A percentile compares a stretch with the other conserved stretches of the same genome.
phyloP scores from a whole-genome alignment of 2,113 vertebrate species.

The Sarotherodon lohbergeri region DNA sequence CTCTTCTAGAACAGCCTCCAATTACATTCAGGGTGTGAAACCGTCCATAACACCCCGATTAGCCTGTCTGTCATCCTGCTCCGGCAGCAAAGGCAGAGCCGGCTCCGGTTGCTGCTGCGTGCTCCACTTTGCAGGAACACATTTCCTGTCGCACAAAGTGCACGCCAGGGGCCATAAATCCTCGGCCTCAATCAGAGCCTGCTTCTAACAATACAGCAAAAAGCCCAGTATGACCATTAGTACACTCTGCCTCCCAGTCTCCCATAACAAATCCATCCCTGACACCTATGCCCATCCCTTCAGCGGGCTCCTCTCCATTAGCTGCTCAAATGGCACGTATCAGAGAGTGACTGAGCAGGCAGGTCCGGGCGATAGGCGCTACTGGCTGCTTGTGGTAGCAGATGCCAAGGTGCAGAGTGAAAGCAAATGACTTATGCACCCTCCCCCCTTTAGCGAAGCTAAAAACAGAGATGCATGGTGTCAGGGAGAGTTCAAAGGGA shows the following conservation, averaged over 20 bases:
- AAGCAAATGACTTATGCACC: slow-evolving; percentile 40
- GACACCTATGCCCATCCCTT: slow-evolving; percentile 29
- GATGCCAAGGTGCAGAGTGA: slow-evolving; percentile 31
- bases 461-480: slow-evolving; percentile 37
- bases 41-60: slow-evolving; percentile 47
- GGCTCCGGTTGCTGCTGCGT: not conserved
- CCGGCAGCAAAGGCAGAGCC: not conserved
- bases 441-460: slow-evolving; percentile 11
- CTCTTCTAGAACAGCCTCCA: slow-evolving; percentile 32
- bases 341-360: slow-evolving; percentile 14
- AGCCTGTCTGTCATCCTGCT: slow-evolving; percentile 52
- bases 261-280: slow-evolving; percentile 22
- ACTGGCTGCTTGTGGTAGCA: slow-evolving; percentile 17
- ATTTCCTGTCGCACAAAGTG: slow-evolving; percentile 21
- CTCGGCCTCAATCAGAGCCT: slow-evolving; percentile 14
- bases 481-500: slow-evolving; percentile 33
- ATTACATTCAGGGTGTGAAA: slow-evolving; percentile 49
- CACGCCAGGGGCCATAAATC: slow-evolving; percentile 29
- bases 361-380: not conserved
- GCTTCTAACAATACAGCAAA: slow-evolving; percentile 23
- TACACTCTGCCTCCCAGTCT: not conserved
- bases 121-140: slow-evolving; percentile 26
- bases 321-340: slow-evolving; percentile 31
- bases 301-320: slow-evolving; percentile 38
- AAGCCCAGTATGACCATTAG: slow-evolving; percentile 21